A percentile compares a stretch with the other conserved stretches of the same genome.
Evolutionary conservation across 2,113 vertebrate species (phyloP).

Genomic region (Solenodon paradoxus): DNA sequence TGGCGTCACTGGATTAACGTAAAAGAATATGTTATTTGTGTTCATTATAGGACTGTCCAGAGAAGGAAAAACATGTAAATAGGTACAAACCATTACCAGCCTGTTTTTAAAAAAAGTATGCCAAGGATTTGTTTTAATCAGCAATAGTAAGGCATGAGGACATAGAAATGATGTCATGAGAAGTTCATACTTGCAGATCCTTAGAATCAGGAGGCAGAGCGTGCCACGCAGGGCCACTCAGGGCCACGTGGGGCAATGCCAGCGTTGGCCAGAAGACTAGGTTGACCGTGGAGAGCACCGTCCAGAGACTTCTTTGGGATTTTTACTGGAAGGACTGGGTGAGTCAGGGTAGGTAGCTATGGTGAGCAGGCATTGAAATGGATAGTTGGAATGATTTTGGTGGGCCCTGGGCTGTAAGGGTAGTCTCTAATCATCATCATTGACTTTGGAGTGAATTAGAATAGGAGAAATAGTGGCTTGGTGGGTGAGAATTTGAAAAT

Average conservation of each 20-base stretch:
- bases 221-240: no score
- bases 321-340: neutral
- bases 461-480: neutral
- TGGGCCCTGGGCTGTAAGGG: no score
- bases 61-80: conserved; percentile 1
- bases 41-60: neutral
- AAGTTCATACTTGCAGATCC: neutral
- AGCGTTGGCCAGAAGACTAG: neutral
- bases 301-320: neutral
- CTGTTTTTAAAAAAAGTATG: neutral
- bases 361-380: neutral
- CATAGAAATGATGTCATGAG: neutral
- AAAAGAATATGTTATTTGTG: neutral
- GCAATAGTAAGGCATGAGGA: neutral
- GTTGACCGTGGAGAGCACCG: accelerated
- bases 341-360: neutral
- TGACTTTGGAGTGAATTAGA: neutral
- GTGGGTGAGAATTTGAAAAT: neutral
- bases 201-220: neutral
- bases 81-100: neutral
- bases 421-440: neutral
- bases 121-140: neutral
- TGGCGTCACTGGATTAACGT: neutral
- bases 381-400: no score
- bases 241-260: neutral